Evolutionary conservation across 2,888 invertebrate genomes (phyloP).

Genomic region (Drosophila dives): DNA sequence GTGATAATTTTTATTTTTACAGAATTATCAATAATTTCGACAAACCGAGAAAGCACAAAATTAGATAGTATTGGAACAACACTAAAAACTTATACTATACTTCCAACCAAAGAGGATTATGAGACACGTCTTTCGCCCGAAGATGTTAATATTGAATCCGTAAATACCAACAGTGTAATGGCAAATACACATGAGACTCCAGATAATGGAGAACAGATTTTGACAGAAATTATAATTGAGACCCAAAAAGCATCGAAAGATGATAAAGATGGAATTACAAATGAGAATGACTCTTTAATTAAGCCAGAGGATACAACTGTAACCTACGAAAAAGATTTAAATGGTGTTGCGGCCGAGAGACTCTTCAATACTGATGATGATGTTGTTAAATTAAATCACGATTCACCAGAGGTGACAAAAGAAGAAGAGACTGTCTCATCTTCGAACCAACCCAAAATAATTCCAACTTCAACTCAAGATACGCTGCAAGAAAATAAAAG

Average conservation of each 20-base stretch:
- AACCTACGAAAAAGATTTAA: background rate
- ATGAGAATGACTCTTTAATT: background rate
- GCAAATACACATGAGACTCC: background rate
- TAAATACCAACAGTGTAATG: background rate
- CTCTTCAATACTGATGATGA: background rate
- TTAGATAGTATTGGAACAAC: slow-evolving; percentile 18
- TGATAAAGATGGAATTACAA: background rate
- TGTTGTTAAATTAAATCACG: background rate
- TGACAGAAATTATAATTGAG: background rate
- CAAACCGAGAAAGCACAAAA: background rate
- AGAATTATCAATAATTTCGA: slow-evolving; percentile 6
- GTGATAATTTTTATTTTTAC: background rate
- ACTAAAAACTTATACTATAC: slow-evolving; percentile 29
- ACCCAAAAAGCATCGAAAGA: background rate
- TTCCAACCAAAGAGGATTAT: slow-evolving; percentile 38
- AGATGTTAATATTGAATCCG: background rate
- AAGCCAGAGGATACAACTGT: background rate
- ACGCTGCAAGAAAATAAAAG: background rate
- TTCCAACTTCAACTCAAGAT: background rate
- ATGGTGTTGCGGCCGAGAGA: background rate
- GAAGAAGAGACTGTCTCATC: background rate
- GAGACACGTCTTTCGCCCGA: slow-evolving; percentile 10
- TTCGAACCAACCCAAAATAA: background rate
- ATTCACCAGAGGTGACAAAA: background rate
- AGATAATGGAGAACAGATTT: background rate